Evolutionary conservation across 2,113 vertebrate genomes (phyloP).

Genomic region (Pristiophorus japonicus): DNA sequence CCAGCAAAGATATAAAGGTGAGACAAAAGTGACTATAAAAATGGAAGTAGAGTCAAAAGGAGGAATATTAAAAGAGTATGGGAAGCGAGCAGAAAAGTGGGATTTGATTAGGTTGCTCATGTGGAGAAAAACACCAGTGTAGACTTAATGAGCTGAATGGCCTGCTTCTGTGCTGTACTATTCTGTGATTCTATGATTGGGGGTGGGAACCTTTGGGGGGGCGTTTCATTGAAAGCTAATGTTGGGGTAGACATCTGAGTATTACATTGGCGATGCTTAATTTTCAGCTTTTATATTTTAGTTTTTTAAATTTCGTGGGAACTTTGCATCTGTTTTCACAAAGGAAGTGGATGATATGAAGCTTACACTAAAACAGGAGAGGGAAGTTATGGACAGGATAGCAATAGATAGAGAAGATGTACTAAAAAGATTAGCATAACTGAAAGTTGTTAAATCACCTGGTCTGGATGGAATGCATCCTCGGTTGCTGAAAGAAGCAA

Average conservation of each 20-base stretch:
- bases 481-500: neutral
- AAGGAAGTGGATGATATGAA: neutral
- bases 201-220: no score
- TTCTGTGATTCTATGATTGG: no score
- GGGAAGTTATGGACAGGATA: neutral
- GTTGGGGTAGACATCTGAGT: neutral
- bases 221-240: neutral
- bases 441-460: neutral
- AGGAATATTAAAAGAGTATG: neutral
- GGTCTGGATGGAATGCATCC: neutral
- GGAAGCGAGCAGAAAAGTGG: neutral
- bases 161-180: no score
- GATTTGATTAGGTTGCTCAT: neutral
- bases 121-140: neutral
- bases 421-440: neutral
- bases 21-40: neutral
- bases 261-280: neutral
- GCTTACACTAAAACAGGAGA: neutral
- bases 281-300: neutral
- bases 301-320: neutral
- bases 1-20: neutral
- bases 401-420: neutral
- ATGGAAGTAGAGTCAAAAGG: neutral
- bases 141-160: neutral
- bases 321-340: neutral